Base-by-base conservation (phyloP, 1,140 invertebrate genomes). In the Danaus plexippus region DNA sequence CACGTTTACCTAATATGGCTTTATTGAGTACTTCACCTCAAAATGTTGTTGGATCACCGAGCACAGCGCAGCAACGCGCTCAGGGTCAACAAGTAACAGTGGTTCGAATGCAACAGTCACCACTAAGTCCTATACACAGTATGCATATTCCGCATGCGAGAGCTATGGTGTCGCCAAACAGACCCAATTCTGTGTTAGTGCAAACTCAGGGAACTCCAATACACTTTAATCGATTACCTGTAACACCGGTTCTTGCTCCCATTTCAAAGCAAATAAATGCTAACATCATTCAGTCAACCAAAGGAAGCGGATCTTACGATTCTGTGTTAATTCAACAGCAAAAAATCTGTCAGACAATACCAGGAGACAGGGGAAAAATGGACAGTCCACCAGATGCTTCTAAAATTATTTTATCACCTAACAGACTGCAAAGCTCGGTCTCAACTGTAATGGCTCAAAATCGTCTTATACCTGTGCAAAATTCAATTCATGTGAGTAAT, bases 181-280 rank as follows among this genome's bases (percentile, higher is more conserved):
- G 84, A 66, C 77, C 80, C 0, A 87, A 77, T 62, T 84, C 85
- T 15, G 83, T 87, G 6, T 65, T 87, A 47, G 82, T 87, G 6
- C 83, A 87, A 72, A 79, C 85, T 9, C 79, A 85, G 69, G 80
- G 78, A 42, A 47, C 77, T 2, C 80, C 80, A 22, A 70, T 87
- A 44, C 83, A 86, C 65, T 81, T 87, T 43, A 88, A 85, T 58
- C 69, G 88, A 54, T 71, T 90, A 42, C 88, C 90, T 41, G 87
- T 89, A 40, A 88, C 89, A 22, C 85, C 89, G 10, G 87, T 90
- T 15, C 75, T 90, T 54, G 73, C 88, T 42, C 83, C 87, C 10
- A 87, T 89, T 57, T 82, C 89, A 4, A 90, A 90, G 79, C 86
- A 89, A 56, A 55, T 88, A n/a, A 87, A 80, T 77, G 57, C 79